Evolutionary conservation across 1,140 invertebrate genomes (phyloP).

Genomic region (Arctopsyche grandis): DNA sequence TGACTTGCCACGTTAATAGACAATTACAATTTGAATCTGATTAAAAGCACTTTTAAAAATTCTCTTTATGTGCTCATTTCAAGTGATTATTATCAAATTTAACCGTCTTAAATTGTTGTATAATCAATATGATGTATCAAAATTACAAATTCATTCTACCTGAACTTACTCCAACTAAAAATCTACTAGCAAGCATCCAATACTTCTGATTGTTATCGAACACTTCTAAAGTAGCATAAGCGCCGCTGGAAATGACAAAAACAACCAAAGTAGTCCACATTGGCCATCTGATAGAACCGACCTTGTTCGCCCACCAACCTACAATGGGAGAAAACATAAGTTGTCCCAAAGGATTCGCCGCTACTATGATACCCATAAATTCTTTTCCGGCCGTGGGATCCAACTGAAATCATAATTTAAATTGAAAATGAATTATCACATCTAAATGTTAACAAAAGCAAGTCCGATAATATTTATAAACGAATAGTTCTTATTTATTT

Average conservation of each 20-base stretch:
- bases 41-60: no score
- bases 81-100: not conserved
- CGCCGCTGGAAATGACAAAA: constrained; percentile 79
- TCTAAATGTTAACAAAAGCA: not conserved
- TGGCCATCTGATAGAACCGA: constrained; percentile 76
- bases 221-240: constrained; percentile 83
- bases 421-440: constrained; percentile 22
- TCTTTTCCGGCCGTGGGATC: constrained; percentile 81
- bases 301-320: constrained; percentile 85
- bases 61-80: no score
- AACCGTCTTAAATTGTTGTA: not conserved
- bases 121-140: not conserved
- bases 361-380: constrained; percentile 87
- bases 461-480: not conserved
- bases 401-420: constrained; percentile 69
- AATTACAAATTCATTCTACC: constrained; percentile 65
- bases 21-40: no score
- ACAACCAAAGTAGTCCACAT: constrained; percentile 76
- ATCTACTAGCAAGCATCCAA: constrained; percentile 81
- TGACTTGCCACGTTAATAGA: no score
- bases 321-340: constrained; percentile 88
- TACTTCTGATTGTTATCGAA: constrained; percentile 69
- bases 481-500: not conserved
- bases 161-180: constrained; percentile 87
- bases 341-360: constrained; percentile 88